phyloP scores from a whole-genome alignment of 2,113 vertebrate genomes.

The Butorides virescens region DNA sequence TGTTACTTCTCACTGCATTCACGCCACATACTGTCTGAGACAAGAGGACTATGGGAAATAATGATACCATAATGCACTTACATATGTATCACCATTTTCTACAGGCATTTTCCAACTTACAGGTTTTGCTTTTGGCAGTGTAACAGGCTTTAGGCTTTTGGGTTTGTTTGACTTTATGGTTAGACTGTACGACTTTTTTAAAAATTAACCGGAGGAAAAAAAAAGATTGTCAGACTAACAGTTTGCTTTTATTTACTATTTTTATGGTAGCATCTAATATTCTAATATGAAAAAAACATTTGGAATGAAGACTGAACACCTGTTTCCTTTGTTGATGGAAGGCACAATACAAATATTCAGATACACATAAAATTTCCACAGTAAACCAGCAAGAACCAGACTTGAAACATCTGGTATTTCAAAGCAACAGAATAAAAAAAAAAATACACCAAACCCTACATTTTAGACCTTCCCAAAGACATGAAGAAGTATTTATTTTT shows the following conservation, averaged over 20 bases:
- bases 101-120: neutral
- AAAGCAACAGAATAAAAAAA: neutral
- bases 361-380: neutral
- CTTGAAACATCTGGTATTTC: slow-evolving; percentile 15
- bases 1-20: neutral
- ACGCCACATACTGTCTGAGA: neutral
- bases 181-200: neutral
- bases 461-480: neutral
- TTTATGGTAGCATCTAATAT: neutral
- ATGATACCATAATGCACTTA: neutral
- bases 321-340: neutral
- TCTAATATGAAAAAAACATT: neutral
- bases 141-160: neutral
- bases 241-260: neutral
- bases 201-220: neutral
- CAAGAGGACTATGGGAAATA: neutral
- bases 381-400: neutral
- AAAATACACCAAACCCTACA: neutral
- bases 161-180: neutral
- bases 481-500: neutral
- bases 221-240: neutral
- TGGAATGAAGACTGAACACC: neutral
- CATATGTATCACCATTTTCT: neutral
- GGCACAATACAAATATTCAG: neutral
- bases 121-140: neutral